Base-by-base conservation (phyloP, 2,888 invertebrate species). In the Eucera pruinosa region DNA sequence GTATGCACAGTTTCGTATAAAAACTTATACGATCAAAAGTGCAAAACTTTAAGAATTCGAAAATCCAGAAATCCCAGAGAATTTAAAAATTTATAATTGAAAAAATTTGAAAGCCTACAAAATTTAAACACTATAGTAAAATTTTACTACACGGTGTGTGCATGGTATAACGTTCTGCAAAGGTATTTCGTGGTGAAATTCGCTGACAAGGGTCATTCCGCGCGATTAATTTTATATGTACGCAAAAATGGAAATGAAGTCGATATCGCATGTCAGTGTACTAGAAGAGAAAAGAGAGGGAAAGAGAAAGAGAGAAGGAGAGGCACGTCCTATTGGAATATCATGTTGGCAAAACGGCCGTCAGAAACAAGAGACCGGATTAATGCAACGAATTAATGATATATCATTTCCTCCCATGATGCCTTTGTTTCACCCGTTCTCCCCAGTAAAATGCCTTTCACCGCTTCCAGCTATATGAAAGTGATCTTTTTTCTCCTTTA, bases 321-420 rank as follows among this genome's bases (percentile, higher is more conserved):
- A 52, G 30, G 58, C 45, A 33, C 52, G 13, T 48, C 27, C 68
- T 55, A 68, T 68, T 36, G 41, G 36, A 58, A 54, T 58, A 69
- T 61, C 69, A 55, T 57, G 20, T 33, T 30, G 18, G 36, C 27
- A 41, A 47, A 65, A 65, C 55, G 64, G 61, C 69, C 65, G 78
- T 78, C 78, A 69, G 77, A 76, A 66, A 57, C 78, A 78, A 69
- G 36, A 39, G 39, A 39, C 23, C n/a, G 43, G 23, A 62, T 76
- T 65, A 69, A 77, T 48, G 30, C 39, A 48, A 60, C 48, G 23
- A 65, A 69, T 78, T 76, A 78, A 77, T 47, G 47, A 78, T 77
- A 76, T 69, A 77, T 54, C 58, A 60, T 76, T 60, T 65, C 48
- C 55, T 54, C 43, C 36, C 27, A 18, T 39, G 11, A 18, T 55